Evolutionary conservation across 2,113 vertebrate species (phyloP).

Genomic region (Chrysemys picta): DNA sequence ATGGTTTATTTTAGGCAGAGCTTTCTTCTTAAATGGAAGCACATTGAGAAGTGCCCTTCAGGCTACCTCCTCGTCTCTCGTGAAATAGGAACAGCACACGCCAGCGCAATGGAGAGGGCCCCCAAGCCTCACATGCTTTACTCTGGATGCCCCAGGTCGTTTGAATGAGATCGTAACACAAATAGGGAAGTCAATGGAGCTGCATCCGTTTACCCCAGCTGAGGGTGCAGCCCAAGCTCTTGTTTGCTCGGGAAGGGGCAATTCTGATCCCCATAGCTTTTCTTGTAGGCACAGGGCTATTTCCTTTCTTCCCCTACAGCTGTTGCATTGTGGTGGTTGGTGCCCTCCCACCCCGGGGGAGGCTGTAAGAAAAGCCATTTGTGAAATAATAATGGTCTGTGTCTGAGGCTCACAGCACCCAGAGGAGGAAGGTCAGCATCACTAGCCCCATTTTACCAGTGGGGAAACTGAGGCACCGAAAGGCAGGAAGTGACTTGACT

Average conservation of each 20-base stretch:
- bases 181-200: neutral
- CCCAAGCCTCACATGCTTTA: neutral
- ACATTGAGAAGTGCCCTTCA: neutral
- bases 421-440: neutral
- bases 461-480: neutral
- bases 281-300: neutral
- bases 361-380: neutral
- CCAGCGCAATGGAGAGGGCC: neutral
- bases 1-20: neutral
- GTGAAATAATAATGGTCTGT: neutral
- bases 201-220: neutral
- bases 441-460: neutral
- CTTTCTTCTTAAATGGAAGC: neutral
- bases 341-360: neutral
- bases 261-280: neutral
- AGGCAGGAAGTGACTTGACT: neutral
- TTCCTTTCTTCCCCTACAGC: neutral
- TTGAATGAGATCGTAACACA: neutral
- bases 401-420: neutral
- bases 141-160: neutral
- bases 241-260: neutral
- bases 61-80: neutral
- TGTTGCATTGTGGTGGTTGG: neutral
- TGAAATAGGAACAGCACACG: neutral
- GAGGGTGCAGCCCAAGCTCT: neutral